Evolutionary conservation across 2,797 vertebrate genomes (phyloP).

Genomic region (Sebastes oblongus): DNA sequence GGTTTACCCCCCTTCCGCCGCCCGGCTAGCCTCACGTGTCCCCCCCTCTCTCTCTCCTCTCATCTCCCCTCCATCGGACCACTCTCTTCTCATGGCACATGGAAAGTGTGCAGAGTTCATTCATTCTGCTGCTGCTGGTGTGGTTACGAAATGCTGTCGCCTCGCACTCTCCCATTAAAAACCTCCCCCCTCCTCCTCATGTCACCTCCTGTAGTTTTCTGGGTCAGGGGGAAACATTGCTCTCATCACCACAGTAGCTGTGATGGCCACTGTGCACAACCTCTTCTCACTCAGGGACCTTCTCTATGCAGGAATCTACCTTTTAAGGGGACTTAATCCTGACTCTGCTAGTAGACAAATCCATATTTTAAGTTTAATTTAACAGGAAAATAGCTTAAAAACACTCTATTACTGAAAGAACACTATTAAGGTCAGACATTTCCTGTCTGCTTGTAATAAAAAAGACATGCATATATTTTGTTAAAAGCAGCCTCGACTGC

Average conservation of each 20-base stretch:
- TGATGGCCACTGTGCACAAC: slow-evolving; percentile 28
- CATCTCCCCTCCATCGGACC: slow-evolving; percentile 33
- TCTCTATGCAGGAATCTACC: background rate
- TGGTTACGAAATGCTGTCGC: slow-evolving; percentile 11
- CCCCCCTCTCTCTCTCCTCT: slow-evolving; percentile 1
- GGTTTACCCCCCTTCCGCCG: slow-evolving; percentile 3
- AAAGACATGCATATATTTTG: background rate
- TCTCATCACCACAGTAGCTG: slow-evolving; percentile 44
- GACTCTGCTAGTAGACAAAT: background rate
- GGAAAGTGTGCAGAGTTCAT: slow-evolving; percentile 35
- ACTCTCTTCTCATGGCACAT: slow-evolving; percentile 49
- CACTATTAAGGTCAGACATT: background rate
- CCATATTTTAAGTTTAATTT: background rate
- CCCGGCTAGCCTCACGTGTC: slow-evolving; percentile 45
- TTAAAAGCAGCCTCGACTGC: background rate
- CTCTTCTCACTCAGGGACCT: background rate
- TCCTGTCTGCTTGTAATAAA: background rate
- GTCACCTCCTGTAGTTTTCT: slow-evolving; percentile 68
- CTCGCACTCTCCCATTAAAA: slow-evolving; percentile 12
- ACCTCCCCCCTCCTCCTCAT: background rate
- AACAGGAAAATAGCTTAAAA: background rate
- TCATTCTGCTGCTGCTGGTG: slow-evolving; percentile 2
- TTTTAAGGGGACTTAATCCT: background rate
- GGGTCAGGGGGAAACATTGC: slow-evolving; percentile 60
- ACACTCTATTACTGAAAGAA: background rate